Percentiles rank a stretch among this genome's conserved stretches.
These are phyloP conservation scores for Drosophila willistoni DNA, from an alignment of 1,140 invertebrate genomes.

Conservation along the genomic window DNA sequence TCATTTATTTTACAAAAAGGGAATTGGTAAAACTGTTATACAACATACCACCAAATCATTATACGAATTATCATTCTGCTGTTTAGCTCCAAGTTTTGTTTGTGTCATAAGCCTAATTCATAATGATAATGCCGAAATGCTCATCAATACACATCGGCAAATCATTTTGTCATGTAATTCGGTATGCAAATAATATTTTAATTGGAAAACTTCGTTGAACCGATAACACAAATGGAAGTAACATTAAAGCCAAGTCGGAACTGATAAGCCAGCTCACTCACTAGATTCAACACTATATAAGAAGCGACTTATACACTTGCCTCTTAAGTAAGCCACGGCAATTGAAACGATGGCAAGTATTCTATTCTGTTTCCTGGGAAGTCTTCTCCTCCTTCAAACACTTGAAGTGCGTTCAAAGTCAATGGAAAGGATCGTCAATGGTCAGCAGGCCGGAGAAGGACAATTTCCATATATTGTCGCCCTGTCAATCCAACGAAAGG, in stretches of 20 bases:
- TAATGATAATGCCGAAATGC: too few species aligned
- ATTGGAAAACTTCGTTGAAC: not conserved
- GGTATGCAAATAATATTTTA: conserved; percentile 1
- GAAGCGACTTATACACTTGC: too few species aligned
- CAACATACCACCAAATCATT: too few species aligned
- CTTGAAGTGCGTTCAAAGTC: not conserved
- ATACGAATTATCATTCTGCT: too few species aligned
- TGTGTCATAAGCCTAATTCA: too few species aligned
- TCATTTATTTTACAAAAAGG: too few species aligned
- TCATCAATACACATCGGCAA: not conserved
- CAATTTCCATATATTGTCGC: conserved; percentile 5
- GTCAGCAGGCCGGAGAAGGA: not conserved
- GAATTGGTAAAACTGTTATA: too few species aligned
- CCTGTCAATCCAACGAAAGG: rapidly evolving
- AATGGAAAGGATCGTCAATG: conserved; percentile 1
- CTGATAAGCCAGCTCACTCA: not conserved
- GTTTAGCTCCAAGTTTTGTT: too few species aligned
- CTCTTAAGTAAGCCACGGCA: too few species aligned
- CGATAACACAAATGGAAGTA: not conserved
- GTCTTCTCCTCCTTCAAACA: not conserved
- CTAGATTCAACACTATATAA: not conserved
- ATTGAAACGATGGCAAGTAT: not conserved
- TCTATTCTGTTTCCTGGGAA: not conserved
- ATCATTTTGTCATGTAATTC: conserved; percentile 18
- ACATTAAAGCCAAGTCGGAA: not conserved